Percentiles rank a stretch among this genome's conserved stretches.
Conservation (phyloP, 2,113 vertebrate species). For the Oceanodroma tethys region DNA sequence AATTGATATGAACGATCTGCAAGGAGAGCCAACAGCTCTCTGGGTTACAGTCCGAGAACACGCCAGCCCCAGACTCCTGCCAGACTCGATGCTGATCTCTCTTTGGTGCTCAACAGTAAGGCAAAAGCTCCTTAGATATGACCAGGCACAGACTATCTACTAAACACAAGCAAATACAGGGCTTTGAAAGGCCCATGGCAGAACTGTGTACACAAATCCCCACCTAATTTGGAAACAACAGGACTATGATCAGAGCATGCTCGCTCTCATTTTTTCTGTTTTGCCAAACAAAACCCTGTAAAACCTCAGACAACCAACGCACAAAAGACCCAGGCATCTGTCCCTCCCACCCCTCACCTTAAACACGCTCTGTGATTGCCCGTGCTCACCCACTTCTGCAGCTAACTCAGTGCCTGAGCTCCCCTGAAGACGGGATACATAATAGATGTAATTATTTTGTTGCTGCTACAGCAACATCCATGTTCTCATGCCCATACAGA, state of each 20-base stretch:
- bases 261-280: background rate
- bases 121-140: background rate
- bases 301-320: background rate
- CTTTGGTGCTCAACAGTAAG: accelerated
- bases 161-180: background rate
- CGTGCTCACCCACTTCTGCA: accelerated
- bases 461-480: background rate
- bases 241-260: accelerated
- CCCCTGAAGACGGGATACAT: background rate
- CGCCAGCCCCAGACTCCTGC: background rate
- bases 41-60: accelerated
- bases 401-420: accelerated
- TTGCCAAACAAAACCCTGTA: background rate
- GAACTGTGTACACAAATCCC: accelerated
- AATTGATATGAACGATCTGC: accelerated
- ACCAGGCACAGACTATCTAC: background rate
- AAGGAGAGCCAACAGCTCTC: background rate
- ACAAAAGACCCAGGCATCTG: accelerated
- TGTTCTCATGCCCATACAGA: accelerated
- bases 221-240: accelerated
- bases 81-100: background rate
- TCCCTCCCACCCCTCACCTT: too few species aligned
- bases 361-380: accelerated
- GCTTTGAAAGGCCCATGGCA: background rate
- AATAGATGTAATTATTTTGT: accelerated